phyloP scores from a whole-genome alignment of 2,113 vertebrate species.

The Paedocypris sp. region DNA sequence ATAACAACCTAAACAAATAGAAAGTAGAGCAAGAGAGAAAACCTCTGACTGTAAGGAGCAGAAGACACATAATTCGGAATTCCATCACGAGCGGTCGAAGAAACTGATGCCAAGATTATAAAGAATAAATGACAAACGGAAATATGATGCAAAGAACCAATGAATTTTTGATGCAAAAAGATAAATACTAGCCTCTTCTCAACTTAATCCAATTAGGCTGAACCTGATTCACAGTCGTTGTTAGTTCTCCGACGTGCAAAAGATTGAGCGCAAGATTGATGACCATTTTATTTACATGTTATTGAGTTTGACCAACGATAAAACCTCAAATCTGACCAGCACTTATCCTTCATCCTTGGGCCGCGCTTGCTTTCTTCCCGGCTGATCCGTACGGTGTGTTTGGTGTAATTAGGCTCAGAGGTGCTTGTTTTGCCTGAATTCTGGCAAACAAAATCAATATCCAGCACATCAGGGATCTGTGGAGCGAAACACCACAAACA shows the following conservation, averaged over 20 bases:
- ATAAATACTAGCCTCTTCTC: no score
- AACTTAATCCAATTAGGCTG: no score
- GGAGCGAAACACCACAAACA: constrained; percentile 16
- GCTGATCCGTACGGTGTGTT: not conserved
- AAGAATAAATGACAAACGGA: no score
- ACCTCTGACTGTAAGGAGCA: not conserved
- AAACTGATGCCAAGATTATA: no score
- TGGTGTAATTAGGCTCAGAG: constrained; percentile 26
- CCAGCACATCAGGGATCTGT: not conserved
- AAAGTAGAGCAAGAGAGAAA: not conserved
- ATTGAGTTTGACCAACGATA: not conserved
- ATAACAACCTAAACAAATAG: constrained; percentile 6
- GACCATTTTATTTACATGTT: not conserved
- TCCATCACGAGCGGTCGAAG: no score
- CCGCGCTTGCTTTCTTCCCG: not conserved
- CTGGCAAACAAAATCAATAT: constrained; percentile 2
- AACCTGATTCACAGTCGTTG: no score
- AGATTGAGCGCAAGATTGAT: not conserved
- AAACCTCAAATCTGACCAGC: not conserved
- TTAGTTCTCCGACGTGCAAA: no score
- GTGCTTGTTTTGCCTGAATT: constrained; percentile 30
- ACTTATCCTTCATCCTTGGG: not conserved
- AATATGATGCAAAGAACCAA: no score
- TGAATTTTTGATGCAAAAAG: no score
- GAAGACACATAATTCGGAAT: no score